Conservation (phyloP, 1,140 invertebrate genomes). For the Eriocheir sinensis region DNA sequence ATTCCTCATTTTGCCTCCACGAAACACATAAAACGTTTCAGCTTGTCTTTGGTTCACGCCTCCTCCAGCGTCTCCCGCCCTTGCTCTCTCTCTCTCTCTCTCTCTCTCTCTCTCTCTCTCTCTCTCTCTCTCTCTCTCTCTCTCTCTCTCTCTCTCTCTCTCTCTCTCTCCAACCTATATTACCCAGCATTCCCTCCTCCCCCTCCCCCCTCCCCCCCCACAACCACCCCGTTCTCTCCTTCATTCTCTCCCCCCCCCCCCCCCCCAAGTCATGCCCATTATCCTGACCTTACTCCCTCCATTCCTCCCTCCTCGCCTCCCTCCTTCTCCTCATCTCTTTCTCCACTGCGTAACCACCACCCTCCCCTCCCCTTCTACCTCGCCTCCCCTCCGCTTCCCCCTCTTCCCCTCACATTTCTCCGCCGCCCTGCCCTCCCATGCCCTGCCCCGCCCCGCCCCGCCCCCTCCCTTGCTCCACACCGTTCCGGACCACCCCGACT, state of each 20-base stretch:
- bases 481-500: constrained; percentile 15
- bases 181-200: not conserved
- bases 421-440: not conserved
- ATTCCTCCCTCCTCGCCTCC: constrained; percentile 10
- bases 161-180: not conserved
- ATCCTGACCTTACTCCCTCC: not conserved
- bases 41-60: constrained; percentile 11
- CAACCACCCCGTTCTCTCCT: not conserved
- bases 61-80: constrained; percentile 36
- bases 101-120: not conserved
- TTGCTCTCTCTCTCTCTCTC: not conserved
- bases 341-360: no score
- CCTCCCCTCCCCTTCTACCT: not conserved
- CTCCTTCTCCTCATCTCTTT: not conserved
- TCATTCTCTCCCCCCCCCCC: not conserved
- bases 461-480: not conserved
- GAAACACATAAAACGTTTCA: constrained; percentile 16
- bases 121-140: not conserved
- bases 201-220: not conserved
- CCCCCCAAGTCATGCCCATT: not conserved
- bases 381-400: not conserved
- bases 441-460: not conserved
- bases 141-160: constrained; percentile 19
- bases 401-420: not conserved
- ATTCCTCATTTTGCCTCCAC: not conserved